These are phyloP conservation scores for Anguilla rostrata DNA, from an alignment of 2,113 vertebrate species.

Conservation along the genomic window DNA sequence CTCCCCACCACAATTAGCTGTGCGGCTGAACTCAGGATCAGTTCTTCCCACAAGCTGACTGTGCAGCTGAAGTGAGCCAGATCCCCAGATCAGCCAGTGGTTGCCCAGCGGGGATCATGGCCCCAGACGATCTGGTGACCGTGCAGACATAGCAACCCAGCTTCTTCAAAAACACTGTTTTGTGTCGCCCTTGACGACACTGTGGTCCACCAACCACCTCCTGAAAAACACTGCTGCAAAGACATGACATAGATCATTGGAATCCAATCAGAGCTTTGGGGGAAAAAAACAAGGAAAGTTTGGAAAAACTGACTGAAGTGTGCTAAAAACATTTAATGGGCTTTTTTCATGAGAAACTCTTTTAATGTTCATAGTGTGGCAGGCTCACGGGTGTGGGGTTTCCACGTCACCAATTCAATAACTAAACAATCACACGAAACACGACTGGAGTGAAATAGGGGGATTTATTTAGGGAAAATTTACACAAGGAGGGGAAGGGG, in stretches of 20 bases:
- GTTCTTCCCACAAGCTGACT: not conserved
- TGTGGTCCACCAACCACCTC: not conserved
- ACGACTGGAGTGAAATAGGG: too few species aligned
- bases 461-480: too few species aligned
- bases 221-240: not conserved
- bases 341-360: not conserved
- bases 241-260: not conserved
- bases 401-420: too few species aligned
- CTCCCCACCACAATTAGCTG: not conserved
- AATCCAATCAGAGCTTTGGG: not conserved
- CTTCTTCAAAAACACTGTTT: not conserved
- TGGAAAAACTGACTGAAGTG: not conserved
- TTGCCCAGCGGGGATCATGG: not conserved
- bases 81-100: not conserved
- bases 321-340: not conserved
- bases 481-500: too few species aligned
- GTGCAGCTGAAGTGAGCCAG: not conserved
- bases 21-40: not conserved
- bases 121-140: not conserved
- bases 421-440: too few species aligned
- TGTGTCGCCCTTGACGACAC: slow-evolving; percentile 7
- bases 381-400: too few species aligned
- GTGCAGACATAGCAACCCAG: slow-evolving; percentile 10
- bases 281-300: not conserved
- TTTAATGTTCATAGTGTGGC: too few species aligned